These are phyloP conservation scores for Scolopax rusticola DNA, from an alignment of 2,797 vertebrate genomes.

Conservation along the genomic window DNA sequence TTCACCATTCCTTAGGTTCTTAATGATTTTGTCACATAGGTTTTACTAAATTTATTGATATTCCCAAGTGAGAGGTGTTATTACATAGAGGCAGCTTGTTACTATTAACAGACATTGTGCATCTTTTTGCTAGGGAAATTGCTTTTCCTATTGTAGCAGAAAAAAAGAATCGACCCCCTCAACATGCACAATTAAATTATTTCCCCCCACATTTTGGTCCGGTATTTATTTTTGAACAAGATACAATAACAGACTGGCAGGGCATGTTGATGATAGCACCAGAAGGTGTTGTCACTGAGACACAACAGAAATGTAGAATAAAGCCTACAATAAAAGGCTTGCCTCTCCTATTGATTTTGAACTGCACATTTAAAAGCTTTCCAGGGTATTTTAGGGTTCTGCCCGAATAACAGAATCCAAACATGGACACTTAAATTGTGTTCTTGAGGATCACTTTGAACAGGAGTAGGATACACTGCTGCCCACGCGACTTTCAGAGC, in stretches of 20 bases:
- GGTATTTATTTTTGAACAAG: not conserved
- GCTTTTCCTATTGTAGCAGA: not conserved
- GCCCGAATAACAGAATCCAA: not conserved
- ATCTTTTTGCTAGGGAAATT: not conserved
- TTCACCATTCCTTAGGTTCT: not conserved
- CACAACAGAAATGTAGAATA: not conserved
- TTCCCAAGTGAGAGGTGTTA: not conserved
- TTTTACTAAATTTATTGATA: not conserved
- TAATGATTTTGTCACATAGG: not conserved
- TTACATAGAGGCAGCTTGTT: not conserved
- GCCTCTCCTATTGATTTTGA: not conserved
- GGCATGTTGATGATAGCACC: not conserved
- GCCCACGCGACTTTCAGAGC: not conserved
- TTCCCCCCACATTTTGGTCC: not conserved
- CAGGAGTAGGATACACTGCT: not conserved
- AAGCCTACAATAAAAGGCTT: not conserved
- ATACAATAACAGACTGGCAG: not conserved
- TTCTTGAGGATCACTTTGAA: not conserved
- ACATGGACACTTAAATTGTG: not conserved
- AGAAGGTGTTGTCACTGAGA: not conserved
- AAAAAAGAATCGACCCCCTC: not conserved
- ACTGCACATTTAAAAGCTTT: not conserved
- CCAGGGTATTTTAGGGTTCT: not conserved
- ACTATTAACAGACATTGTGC: not conserved
- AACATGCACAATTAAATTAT: not conserved